phyloP scores from a whole-genome alignment of 1,140 invertebrate genomes.

The Heliconius eleuchia region DNA sequence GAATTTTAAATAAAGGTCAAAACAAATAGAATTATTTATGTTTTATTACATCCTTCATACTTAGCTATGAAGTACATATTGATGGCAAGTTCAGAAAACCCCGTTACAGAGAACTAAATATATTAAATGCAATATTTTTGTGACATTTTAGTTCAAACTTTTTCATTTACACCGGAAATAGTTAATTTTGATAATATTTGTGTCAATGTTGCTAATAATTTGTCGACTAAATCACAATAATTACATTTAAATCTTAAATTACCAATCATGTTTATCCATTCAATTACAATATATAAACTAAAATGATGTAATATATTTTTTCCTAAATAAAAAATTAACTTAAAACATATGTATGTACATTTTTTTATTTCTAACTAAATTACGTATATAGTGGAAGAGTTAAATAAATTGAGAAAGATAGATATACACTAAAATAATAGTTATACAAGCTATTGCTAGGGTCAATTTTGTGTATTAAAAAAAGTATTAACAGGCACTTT shows the following conservation, averaged over 20 bases:
- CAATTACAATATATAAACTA: not conserved
- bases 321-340: not conserved
- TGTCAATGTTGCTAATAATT: not conserved
- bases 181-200: not conserved
- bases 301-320: not conserved
- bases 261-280: not conserved
- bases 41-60: conserved; percentile 43
- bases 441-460: not conserved
- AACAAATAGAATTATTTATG: not conserved
- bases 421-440: not conserved
- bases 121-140: conserved; percentile 57
- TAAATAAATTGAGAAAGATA: not conserved
- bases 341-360: conserved; percentile 25
- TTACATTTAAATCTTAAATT: not conserved
- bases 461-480: not conserved
- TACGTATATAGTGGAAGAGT: conserved; percentile 28
- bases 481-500: conserved; percentile 52
- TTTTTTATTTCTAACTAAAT: conserved; percentile 24
- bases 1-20: not conserved
- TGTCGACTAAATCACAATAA: not conserved
- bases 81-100: conserved; percentile 62
- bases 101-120: conserved; percentile 29
- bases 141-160: conserved; percentile 18
- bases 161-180: not conserved
- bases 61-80: conserved; percentile 55